Percentiles rank a stretch among this genome's conserved stretches.
Evolutionary conservation across 1,140 invertebrate genomes (phyloP).

Genomic region (Pachypeltis micranthus): DNA sequence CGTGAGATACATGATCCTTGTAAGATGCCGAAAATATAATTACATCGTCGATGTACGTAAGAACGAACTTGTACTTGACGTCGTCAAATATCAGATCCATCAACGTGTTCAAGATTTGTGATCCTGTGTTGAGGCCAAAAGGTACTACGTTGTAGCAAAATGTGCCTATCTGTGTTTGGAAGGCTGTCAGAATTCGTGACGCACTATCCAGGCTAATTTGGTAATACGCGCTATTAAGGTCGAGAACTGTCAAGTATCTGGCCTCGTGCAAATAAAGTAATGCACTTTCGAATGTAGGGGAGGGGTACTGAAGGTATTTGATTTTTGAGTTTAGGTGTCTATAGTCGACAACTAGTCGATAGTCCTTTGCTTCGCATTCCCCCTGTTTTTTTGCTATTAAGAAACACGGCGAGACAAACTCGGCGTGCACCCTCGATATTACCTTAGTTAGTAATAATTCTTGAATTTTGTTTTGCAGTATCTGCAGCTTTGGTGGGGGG

Average conservation of each 20-base stretch:
- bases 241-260: neutral
- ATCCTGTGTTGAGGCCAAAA: neutral
- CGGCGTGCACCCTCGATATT: neutral
- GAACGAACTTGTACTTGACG: neutral
- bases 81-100: neutral
- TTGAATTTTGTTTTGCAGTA: too few relatives aligned
- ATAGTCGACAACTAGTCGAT: neutral
- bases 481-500: neutral
- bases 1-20: too few relatives aligned
- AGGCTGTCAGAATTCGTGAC: neutral
- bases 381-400: neutral
- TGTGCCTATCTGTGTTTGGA: neutral
- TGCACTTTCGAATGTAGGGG: neutral
- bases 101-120: neutral
- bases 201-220: neutral
- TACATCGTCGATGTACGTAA: too few relatives aligned
- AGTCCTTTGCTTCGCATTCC: neutral
- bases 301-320: too few relatives aligned
- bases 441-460: neutral
- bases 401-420: neutral
- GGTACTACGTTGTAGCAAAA: neutral
- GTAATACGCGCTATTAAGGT: neutral
- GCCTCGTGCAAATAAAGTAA: neutral
- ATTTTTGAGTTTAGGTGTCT: neutral
- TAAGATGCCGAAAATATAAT: too few relatives aligned